Conservation (phyloP, 2,797 vertebrate species). For the Falco peregrinus region DNA sequence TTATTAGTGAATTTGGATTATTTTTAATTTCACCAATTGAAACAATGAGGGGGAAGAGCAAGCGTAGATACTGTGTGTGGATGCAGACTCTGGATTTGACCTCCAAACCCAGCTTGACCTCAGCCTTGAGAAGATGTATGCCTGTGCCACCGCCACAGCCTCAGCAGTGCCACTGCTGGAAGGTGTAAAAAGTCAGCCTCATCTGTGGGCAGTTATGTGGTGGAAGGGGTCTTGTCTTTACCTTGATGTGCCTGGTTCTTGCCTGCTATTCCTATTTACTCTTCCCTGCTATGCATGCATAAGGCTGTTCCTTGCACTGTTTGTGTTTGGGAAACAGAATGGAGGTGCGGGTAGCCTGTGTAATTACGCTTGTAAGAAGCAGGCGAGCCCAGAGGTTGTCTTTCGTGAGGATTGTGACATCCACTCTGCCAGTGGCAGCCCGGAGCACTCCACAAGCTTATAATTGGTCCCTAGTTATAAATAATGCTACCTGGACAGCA, state of each 20-base stretch:
- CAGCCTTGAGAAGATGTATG: neutral
- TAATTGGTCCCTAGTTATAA: neutral
- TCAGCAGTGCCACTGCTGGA: neutral
- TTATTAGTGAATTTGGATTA: too few species aligned
- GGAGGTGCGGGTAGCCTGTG: neutral
- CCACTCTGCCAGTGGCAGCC: neutral
- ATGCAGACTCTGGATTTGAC: neutral
- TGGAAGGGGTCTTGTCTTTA: neutral
- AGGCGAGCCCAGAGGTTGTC: neutral
- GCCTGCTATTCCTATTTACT: neutral
- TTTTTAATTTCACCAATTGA: neutral
- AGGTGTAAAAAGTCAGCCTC: neutral
- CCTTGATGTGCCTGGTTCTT: neutral
- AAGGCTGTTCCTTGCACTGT: neutral
- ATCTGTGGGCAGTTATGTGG: neutral
- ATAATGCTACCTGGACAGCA: neutral
- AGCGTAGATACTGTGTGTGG: neutral
- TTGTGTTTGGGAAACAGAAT: neutral
- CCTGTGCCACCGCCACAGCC: neutral
- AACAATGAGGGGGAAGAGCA: neutral
- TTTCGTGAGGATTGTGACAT: neutral
- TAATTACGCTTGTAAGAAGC: neutral
- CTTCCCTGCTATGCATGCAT: neutral
- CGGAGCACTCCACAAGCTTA: neutral
- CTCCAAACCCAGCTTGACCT: neutral